Conservation (phyloP, 2,797 vertebrate species). For the Girardinus metallicus region DNA sequence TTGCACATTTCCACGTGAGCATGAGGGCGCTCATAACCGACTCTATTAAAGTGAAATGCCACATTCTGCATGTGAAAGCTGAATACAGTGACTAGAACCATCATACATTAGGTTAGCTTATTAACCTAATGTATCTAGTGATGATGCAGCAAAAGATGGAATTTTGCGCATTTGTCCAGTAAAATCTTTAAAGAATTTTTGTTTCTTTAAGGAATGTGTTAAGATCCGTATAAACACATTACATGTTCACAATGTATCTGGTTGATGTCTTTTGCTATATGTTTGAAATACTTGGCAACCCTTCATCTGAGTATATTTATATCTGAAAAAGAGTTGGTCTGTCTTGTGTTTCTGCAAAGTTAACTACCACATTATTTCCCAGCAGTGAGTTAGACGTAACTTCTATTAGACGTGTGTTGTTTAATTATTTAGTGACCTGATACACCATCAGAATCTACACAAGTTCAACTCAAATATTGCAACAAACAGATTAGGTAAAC, state of each 20-base stretch:
- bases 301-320: background rate
- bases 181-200: constrained; percentile 12
- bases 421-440: too few relatives aligned
- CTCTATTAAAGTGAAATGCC: constrained; percentile 4
- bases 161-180: too few relatives aligned
- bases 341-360: background rate
- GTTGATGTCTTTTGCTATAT: background rate
- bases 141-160: too few relatives aligned
- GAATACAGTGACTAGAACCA: constrained; percentile 1
- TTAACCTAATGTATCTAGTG: too few relatives aligned
- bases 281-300: constrained; percentile 12
- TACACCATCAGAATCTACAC: too few relatives aligned
- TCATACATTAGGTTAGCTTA: constrained; percentile 6
- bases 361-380: background rate
- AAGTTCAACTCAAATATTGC: too few relatives aligned
- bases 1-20: background rate
- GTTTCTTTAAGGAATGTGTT: background rate
- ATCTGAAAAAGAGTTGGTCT: background rate
- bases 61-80: constrained; percentile 6
- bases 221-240: constrained; percentile 2
- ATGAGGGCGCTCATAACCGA: background rate
- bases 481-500: too few relatives aligned
- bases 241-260: background rate
- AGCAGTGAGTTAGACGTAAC: background rate
- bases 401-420: too few relatives aligned